These are phyloP conservation scores for Ceratitis capitata DNA, from an alignment of 1,140 invertebrate species.

Conservation along the genomic window DNA sequence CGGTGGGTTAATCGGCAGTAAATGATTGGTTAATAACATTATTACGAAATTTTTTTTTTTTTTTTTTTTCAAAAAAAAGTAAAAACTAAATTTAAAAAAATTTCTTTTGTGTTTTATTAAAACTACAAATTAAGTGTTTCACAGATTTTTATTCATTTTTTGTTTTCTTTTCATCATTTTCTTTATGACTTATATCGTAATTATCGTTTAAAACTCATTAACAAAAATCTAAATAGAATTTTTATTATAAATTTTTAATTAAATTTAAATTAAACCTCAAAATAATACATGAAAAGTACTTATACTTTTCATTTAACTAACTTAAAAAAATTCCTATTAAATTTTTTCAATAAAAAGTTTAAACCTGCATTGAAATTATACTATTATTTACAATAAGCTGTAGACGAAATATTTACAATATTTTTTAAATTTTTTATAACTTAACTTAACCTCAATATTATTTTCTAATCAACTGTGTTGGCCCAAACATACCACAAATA, in stretches of 20 bases:
- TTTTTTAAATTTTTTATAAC: neutral
- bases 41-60: neutral
- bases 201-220: neutral
- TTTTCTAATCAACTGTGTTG: too few relatives aligned
- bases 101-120: neutral
- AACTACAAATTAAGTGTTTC: neutral
- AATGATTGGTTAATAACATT: neutral
- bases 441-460: neutral
- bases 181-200: neutral
- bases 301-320: neutral
- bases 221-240: neutral
- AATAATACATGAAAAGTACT: slow-evolving; percentile 29
- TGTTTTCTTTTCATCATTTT: neutral
- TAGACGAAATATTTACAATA: neutral
- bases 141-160: neutral
- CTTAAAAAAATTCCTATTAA: neutral
- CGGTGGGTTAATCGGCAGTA: neutral
- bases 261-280: neutral
- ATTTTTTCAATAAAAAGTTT: neutral
- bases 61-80: too few relatives aligned
- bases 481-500: too few relatives aligned
- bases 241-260: neutral
- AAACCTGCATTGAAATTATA: neutral
- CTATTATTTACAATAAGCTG: neutral
- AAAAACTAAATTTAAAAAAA: too few relatives aligned